Evolutionary conservation across 53 echinoderm and acorn worm species (phyloP).

Genomic region (Patiria pectinifera): DNA sequence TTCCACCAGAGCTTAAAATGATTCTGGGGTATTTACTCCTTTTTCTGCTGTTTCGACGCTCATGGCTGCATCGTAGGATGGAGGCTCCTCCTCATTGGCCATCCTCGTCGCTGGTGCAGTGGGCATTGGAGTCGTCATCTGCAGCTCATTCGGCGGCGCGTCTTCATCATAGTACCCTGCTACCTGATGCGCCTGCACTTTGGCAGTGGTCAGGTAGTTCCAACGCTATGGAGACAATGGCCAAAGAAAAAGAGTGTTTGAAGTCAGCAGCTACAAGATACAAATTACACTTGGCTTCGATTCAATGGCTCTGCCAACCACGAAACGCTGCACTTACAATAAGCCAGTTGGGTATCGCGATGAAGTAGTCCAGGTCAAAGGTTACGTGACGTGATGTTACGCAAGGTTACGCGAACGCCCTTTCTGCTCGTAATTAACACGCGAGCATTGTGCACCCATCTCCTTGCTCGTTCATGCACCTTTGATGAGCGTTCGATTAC

Average conservation of each 20-base stretch:
- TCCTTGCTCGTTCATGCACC: no score
- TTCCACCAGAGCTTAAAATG: neutral
- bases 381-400: no score
- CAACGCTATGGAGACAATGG: slow-evolving; percentile 47
- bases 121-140: neutral
- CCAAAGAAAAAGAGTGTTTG: neutral
- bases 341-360: no score
- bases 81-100: neutral
- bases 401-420: no score
- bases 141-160: neutral
- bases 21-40: slow-evolving; percentile 56
- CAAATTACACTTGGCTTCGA: no score
- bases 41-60: slow-evolving; percentile 26
- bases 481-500: no score
- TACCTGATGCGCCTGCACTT: slow-evolving; percentile 57
- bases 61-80: slow-evolving; percentile 28
- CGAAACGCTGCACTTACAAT: no score
- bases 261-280: no score
- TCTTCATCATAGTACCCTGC: neutral
- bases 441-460: no score
- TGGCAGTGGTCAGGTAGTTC: slow-evolving; percentile 63
- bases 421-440: no score
- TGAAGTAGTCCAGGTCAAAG: no score
- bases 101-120: neutral
- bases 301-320: no score